Evolutionary conservation across 2,113 vertebrate species (phyloP), one percentile per base, ranked within the genome.

Genomic region (Phocoena sinus): DNA sequence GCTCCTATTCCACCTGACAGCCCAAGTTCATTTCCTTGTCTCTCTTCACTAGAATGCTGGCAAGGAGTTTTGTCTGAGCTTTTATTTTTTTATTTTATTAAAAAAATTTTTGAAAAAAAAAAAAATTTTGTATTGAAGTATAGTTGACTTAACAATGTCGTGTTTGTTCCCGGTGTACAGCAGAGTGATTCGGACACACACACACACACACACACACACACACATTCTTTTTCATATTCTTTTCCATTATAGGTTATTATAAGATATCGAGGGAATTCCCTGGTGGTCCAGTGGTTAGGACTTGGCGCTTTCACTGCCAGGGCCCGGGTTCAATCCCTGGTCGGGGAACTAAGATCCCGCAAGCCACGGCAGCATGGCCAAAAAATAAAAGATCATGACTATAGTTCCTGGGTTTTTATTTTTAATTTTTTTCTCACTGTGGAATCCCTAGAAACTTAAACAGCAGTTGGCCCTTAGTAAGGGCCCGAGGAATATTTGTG

Each of bases 101-200:
- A 0, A 18, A 50, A 50, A 50, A 28, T 20, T 50, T 76, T 50
- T 15, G 50, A 0, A 18, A 50, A 50, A 50, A 28, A 31, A 0
- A 18, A 50, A 50, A 50, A 28, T 20, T 50, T 50, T 15, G 50
- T 47, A 76, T 76, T 31, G 28, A 76, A 31, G 73, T 31, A 76
- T 76, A 44, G 41, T 31, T 47, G 44, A 76, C 31, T 76, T 50
- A 53, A 76, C 44, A 33, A 33, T 76, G 28, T 33, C 28, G 26
- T 33, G 41, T 47, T 50, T 47, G 73, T 76, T 76, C 50, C 44
- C 11, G 28, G 44, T 50, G 9, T 76, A 15, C 18, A 76, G 31
- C 73, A 50, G 15, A 53, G 26, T 47, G 73, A 74, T 74, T 47
- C 41, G 18, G 14, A 47, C 31, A 47, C 13, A 50, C 14, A 50